These are phyloP conservation scores for Portunus trituberculatus DNA, from an alignment of 1,140 invertebrate species.

Conservation along the genomic window DNA sequence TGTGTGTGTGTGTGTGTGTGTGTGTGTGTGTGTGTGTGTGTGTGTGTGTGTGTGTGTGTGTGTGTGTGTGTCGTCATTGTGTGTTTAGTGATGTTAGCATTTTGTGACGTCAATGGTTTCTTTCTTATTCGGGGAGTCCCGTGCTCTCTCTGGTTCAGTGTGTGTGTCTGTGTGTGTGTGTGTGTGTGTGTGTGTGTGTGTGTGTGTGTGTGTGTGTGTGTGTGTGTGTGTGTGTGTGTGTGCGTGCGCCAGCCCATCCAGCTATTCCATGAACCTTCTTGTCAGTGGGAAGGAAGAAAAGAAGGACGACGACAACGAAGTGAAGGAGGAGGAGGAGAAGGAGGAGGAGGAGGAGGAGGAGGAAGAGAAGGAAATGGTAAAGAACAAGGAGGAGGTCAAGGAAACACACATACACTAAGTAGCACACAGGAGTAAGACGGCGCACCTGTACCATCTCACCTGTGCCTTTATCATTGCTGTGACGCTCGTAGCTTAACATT, in stretches of 20 bases:
- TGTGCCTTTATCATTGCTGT: too few species aligned
- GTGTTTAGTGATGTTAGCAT: too few species aligned
- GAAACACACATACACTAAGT: neutral
- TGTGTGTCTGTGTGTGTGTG: neutral
- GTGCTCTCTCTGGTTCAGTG: too few species aligned
- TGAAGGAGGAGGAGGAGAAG: neutral
- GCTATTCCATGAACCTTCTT: neutral
- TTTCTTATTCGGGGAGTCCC: too few species aligned
- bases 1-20: too few species aligned
- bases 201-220: neutral
- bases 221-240: constrained; percentile 1
- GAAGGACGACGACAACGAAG: neutral
- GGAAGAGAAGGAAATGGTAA: neutral
- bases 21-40: too few species aligned
- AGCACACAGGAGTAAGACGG: too few species aligned
- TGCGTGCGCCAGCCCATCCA: too few species aligned
- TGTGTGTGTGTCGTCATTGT: neutral
- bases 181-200: neutral
- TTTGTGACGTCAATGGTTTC: too few species aligned
- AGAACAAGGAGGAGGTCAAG: neutral
- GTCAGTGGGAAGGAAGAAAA: neutral
- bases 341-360: neutral
- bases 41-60: too few species aligned
- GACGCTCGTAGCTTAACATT: too few species aligned
- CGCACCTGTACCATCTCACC: too few species aligned